Conservation (phyloP, 2,797 vertebrate species). For the Sorex maritimensis region DNA sequence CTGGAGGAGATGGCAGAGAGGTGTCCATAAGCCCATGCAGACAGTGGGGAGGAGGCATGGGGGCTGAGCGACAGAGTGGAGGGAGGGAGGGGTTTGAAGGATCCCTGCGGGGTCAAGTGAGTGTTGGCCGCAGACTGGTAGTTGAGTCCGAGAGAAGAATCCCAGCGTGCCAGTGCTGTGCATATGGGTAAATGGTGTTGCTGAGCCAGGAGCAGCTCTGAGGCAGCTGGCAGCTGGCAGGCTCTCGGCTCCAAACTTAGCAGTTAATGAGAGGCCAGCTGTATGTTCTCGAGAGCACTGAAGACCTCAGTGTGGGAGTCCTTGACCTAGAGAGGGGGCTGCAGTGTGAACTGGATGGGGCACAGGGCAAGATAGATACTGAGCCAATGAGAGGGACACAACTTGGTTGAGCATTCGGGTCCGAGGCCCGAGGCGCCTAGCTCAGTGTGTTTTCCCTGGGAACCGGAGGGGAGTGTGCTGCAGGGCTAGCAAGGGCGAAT, state of each 20-base stretch:
- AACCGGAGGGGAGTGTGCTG: background rate
- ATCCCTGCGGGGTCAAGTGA: background rate
- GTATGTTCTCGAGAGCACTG: background rate
- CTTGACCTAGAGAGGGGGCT: background rate
- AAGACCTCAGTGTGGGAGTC: slow-evolving; percentile 4
- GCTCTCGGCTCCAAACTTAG: background rate
- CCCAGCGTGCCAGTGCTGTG: background rate
- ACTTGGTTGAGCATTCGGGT: background rate
- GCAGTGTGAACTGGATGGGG: background rate
- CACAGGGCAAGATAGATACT: background rate
- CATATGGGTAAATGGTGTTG: background rate
- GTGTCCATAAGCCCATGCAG: too few relatives aligned
- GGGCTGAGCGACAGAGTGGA: background rate
- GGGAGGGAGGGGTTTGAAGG: background rate
- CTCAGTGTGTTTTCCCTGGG: background rate
- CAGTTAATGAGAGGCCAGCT: background rate
- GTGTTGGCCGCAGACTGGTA: background rate
- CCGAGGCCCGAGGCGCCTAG: background rate
- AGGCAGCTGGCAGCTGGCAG: background rate
- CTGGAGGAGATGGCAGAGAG: too few relatives aligned
- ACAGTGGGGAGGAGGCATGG: too few relatives aligned
- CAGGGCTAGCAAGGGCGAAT: background rate
- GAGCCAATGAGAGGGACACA: background rate
- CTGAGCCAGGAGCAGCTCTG: background rate
- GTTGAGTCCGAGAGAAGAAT: background rate